Evolutionary conservation across 2,113 vertebrate species (phyloP).

Genomic region (Bujurquina vittata): DNA sequence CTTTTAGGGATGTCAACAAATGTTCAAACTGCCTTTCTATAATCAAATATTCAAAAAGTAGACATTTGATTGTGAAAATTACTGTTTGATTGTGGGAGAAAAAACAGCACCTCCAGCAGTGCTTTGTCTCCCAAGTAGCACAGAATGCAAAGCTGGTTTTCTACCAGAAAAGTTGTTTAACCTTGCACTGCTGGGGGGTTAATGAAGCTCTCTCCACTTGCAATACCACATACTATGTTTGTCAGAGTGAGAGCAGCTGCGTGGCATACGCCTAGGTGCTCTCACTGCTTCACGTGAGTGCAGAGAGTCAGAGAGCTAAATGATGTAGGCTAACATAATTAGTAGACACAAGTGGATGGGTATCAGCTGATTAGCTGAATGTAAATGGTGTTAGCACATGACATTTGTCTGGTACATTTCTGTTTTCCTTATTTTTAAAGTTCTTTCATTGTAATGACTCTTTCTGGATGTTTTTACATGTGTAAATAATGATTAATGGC

Average conservation of each 20-base stretch:
- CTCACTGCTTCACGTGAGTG: neutral
- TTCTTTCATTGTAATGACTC: neutral
- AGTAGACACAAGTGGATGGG: neutral
- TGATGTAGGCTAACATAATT: neutral
- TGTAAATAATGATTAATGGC: neutral
- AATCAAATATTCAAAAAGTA: neutral
- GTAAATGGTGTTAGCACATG: neutral
- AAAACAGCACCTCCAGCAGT: neutral
- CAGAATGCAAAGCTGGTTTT: neutral
- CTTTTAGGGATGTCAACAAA: accelerated
- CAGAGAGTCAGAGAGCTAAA: neutral
- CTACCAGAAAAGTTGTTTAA: neutral
- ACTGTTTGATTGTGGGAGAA: neutral
- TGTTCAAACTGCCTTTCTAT: neutral
- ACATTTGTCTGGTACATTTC: constrained; percentile 2
- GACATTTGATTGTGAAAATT: neutral
- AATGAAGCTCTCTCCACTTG: neutral
- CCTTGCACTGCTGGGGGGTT: neutral
- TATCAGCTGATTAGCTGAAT: neutral
- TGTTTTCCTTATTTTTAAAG: neutral
- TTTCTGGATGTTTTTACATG: neutral
- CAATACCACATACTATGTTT: neutral
- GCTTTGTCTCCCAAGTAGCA: neutral
- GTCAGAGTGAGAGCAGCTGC: neutral
- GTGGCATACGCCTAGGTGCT: neutral